Percentiles rank a stretch among this genome's conserved stretches.
These are phyloP conservation scores for Dynastes tityus DNA, from an alignment of 2,888 invertebrate genomes.

Conservation along the genomic window DNA sequence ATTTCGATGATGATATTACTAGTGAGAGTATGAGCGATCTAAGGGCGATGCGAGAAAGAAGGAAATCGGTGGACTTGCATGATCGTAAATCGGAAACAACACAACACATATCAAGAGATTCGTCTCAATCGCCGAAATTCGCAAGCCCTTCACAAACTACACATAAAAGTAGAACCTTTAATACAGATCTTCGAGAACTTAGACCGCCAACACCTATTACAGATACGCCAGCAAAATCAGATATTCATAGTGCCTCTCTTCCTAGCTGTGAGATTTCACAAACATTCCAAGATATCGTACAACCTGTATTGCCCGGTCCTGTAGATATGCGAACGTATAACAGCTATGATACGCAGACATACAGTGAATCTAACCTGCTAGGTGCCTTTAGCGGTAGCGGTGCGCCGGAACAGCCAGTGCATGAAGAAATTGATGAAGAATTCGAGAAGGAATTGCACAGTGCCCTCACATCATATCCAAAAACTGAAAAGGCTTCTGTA, in stretches of 20 bases:
- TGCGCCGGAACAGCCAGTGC: constrained; percentile 79
- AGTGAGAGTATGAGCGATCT: constrained; percentile 82
- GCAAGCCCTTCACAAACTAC: constrained; percentile 71
- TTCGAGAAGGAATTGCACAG: constrained; percentile 84
- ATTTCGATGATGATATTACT: constrained; percentile 87
- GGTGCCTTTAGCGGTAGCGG: constrained; percentile 78
- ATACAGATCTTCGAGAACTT: constrained; percentile 70
- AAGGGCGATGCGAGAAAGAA: constrained; percentile 84
- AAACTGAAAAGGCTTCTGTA: constrained; percentile 69
- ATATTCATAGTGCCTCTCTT: constrained; percentile 55
- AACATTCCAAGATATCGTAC: constrained; percentile 75
- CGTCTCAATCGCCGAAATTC: constrained; percentile 75
- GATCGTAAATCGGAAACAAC: constrained; percentile 67
- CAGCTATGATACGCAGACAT: constrained; percentile 74
- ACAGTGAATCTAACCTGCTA: constrained; percentile 78
- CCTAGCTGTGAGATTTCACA: constrained; percentile 60
- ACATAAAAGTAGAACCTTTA: constrained; percentile 66
- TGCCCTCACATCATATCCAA: constrained; percentile 75
- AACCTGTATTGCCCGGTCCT: constrained; percentile 86
- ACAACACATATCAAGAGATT: constrained; percentile 69
- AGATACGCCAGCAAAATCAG: constrained; percentile 63
- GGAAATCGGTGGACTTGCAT: constrained; percentile 82
- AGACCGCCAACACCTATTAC: constrained; percentile 72
- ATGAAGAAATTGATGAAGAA: constrained; percentile 84
- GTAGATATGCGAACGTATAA: constrained; percentile 93